These are phyloP conservation scores for Pithys albifrons DNA, from an alignment of 2,113 vertebrate genomes.

Conservation along the genomic window DNA sequence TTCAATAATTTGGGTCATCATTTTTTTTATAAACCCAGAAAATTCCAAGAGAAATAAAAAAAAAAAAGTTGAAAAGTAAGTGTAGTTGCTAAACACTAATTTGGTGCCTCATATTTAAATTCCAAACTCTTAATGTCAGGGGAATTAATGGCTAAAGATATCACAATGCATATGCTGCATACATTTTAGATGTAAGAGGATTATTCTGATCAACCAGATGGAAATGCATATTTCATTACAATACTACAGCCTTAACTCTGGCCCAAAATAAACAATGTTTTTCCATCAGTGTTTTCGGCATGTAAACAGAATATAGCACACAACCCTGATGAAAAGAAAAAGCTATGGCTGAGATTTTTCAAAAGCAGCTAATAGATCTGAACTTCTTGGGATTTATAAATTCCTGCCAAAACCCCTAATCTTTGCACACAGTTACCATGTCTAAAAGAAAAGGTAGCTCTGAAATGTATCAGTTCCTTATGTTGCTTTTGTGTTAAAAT, in stretches of 20 bases:
- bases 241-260: not conserved
- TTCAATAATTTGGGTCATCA: not conserved
- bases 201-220: conserved; percentile 66
- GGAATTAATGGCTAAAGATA: conserved; percentile 48
- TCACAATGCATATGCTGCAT: not conserved
- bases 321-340: not conserved
- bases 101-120: conserved; percentile 23
- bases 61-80: not conserved
- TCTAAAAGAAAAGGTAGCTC: not conserved
- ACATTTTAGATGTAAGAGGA: conserved; percentile 52
- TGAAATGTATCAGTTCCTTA: not conserved
- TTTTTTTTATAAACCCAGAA: not conserved
- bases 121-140: not conserved
- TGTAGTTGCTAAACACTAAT: not conserved
- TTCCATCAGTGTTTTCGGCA: conserved; percentile 30
- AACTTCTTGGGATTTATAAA: not conserved
- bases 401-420: not conserved
- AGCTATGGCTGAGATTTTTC: conserved; percentile 5
- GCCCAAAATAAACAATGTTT: conserved; percentile 42
- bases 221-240: conserved; percentile 64
- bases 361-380: not conserved
- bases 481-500: not conserved
- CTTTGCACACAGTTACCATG: not conserved
- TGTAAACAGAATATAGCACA: conserved; percentile 17
- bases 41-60: not conserved